Evolutionary conservation across 1,140 invertebrate genomes (phyloP).

Genomic region (Drosophila repletoides): DNA sequence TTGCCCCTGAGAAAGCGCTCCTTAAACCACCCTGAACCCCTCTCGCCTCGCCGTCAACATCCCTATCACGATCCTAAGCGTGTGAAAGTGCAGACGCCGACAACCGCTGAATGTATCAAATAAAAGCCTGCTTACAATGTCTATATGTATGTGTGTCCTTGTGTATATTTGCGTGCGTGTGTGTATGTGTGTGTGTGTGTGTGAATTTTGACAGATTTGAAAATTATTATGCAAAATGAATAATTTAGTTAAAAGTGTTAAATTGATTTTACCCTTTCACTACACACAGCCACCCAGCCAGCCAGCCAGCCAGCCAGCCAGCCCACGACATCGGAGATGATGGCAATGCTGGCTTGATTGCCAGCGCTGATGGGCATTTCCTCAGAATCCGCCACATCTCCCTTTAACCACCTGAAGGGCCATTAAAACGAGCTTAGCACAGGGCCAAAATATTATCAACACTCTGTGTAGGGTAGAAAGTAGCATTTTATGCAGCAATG

Average conservation of each 20-base stretch:
- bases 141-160: conserved; percentile 5
- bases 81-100: conserved; percentile 76
- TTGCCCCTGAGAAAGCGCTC: not conserved
- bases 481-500: conserved; percentile 8
- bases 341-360: conserved; percentile 56
- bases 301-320: too few relatives aligned
- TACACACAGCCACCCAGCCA: conserved; percentile 48
- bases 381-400: not conserved
- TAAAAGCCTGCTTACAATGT: conserved; percentile 43
- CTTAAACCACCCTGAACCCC: not conserved
- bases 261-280: conserved; percentile 78
- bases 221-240: conserved; percentile 81
- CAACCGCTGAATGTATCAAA: conserved; percentile 52
- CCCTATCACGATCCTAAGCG: conserved; percentile 48
- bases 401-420: conserved; percentile 19
- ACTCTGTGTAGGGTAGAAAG: too few relatives aligned
- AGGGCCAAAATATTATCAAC: conserved; percentile 18
- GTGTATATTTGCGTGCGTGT: conserved; percentile 14
- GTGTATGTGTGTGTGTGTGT: conserved; percentile 28
- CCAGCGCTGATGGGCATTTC: conserved; percentile 39
- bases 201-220: conserved; percentile 76
- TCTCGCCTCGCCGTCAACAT: conserved; percentile 4
- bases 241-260: conserved; percentile 80
- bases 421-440: conserved; percentile 40
- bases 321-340: conserved; percentile 57